Evolutionary conservation across 2,888 invertebrate genomes (phyloP), one percentile per base, ranked within the genome.

Genomic region (Coelopa pilipes): DNA sequence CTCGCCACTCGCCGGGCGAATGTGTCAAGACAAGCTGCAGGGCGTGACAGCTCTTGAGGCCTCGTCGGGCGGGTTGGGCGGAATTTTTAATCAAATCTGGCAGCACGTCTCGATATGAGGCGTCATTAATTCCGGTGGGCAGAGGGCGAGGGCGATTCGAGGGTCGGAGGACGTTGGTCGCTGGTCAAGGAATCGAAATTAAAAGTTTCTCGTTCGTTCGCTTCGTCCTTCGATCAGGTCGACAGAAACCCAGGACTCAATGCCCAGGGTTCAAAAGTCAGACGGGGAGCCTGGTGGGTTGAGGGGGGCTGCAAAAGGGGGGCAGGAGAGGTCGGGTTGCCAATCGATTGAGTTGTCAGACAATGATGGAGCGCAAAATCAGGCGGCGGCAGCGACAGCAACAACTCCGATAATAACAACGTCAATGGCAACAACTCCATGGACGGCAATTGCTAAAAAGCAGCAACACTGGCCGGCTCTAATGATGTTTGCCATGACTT

Each of bases 11-110:
- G 62, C 17, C 62, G 53, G 24, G 59, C 70, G 65, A 74, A 76
- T 75, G 74, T 79, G 80, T 79, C 80, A 80, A 79, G 78, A 75
- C 80, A 76, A 76, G 75, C 79, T 79, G 80, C 79, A 79, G 34
- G 77, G 57, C 72, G 62, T 45, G 65, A 66, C 47, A 65, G 72
- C 57, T 21, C 45, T 65, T 65, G 47, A 72, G 65, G 53, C 34
- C 34, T 34, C 34, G 7, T 34, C 34, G 34, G 34, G 7, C 4
- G 34, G 2, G 34, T 2, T 34, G 34, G 21, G 24, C n/a, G 45
- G 53, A 53, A 62, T 63, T 73, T 73, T 73, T 73, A 73, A 73
- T 73, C 73, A 73, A 73, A 73, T 45, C 60, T 70, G 70, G 34
- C 70, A 70, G 76, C 72, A 75, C 75, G 70, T 75, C 74, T 76